These are phyloP conservation scores for Hypsibius dujardini DNA, from an alignment of 1,140 invertebrate species.

Conservation along the genomic window DNA sequence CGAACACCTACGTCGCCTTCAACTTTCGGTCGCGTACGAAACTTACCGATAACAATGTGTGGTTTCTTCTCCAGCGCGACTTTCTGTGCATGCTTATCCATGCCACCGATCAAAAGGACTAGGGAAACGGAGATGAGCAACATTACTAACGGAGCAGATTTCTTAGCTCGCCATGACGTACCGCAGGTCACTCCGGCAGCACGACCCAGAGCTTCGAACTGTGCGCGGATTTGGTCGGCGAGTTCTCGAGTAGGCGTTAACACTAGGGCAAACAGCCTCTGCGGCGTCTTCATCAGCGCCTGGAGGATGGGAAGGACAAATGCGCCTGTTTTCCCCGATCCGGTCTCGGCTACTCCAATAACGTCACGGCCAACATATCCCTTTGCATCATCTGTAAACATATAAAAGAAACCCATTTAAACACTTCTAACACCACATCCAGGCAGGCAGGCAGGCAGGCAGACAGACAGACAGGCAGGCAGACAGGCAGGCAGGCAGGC, in stretches of 20 bases:
- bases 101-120: constrained; percentile 61
- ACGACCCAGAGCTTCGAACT: not conserved
- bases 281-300: constrained; percentile 4
- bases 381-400: too few species aligned
- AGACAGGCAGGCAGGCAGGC: too few species aligned
- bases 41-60: constrained; percentile 62
- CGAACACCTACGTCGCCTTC: too few species aligned
- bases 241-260: not conserved
- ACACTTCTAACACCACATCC: too few species aligned
- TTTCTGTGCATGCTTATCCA: constrained; percentile 88
- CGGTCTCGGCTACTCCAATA: constrained; percentile 35
- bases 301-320: constrained; percentile 30
- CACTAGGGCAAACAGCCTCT: not conserved
- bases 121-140: too few species aligned
- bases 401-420: too few species aligned
- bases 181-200: not conserved
- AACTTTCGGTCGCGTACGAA: too few species aligned
- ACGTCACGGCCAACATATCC: constrained; percentile 30
- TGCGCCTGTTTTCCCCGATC: constrained; percentile 37
- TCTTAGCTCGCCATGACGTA: not conserved
- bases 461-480: too few species aligned
- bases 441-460: too few species aligned
- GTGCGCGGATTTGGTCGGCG: not conserved
- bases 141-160: too few species aligned
- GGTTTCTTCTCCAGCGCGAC: constrained; percentile 78